Evolutionary conservation across 2,113 vertebrate species (phyloP).

Genomic region (Macrotis lagotis): DNA sequence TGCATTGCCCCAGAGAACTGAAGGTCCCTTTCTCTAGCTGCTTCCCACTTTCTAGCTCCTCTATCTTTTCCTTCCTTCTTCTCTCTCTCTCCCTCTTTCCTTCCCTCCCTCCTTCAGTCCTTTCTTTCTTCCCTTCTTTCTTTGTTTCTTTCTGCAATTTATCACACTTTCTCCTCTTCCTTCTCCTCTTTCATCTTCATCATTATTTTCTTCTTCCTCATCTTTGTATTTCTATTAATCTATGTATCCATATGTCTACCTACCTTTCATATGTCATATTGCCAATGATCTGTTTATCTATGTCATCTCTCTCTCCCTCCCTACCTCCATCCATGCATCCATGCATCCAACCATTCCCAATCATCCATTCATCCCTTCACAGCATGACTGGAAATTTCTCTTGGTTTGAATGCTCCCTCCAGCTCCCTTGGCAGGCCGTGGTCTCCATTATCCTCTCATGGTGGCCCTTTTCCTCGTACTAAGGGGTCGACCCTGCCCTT

Average conservation of each 20-base stretch:
- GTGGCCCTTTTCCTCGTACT: not conserved
- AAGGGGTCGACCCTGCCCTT: not conserved
- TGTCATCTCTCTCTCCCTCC: not conserved
- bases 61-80: accelerated
- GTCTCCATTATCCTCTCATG: not conserved
- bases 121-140: too few species aligned
- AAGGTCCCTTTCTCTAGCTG: not conserved
- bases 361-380: not conserved
- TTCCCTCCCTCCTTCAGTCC: accelerated
- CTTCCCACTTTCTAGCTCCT: not conserved
- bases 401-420: not conserved
- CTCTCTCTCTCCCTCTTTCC: too few species aligned
- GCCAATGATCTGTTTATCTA: not conserved
- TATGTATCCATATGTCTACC: not conserved
- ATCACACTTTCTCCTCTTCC: too few species aligned
- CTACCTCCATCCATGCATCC: not conserved
- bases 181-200: too few species aligned
- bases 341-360: too few species aligned
- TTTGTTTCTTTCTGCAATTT: accelerated
- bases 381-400: not conserved
- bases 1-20: not conserved
- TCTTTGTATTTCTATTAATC: not conserved
- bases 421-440: not conserved
- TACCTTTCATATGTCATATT: not conserved
- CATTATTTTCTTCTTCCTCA: too few species aligned